Evolutionary conservation across 2,888 invertebrate genomes (phyloP), one percentile per base, ranked within the genome.

Genomic region (Drosophila ustulata): DNA sequence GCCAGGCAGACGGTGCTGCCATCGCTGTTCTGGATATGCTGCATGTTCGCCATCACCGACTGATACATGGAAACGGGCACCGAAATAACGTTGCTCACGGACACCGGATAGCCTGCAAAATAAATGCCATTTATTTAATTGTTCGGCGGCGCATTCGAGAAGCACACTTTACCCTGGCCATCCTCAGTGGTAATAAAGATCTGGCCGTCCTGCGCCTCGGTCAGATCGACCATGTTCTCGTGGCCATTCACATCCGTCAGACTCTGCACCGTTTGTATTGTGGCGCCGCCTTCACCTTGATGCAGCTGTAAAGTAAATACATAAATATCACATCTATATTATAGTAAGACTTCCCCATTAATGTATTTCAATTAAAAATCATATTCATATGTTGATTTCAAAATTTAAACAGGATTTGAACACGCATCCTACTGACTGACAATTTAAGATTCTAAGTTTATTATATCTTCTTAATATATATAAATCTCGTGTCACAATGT

Each of bases 41-140:
- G 96, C 92, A 97, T 97, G 92, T 96, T 96, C 62, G 98, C 97
- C 91, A 98, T 96, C 94, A 98, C 98, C 68, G 97, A 97, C 93
- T 98, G 98, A 94, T 98, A 98, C 96, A 98, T 97, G 72, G 97
- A 97, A 73, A 98, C 97, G 62, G 98, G 98, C 87, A 98, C 97
- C 61, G 98, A 98, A 92, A 98, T 98, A 93, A 98, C 98, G 70
- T 98, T 98, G 89, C 97, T 96, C 88, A 97, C 97, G 81, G 96
- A 96, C 85, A 97, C 96, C 55, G 96, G 96, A 93, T 92, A 92
- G 75, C 93, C 93, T 93, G 63, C 53, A 4, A n/a, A 39, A 11
- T 39, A 4, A 7, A 2, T 9, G 6, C 32, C 11, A 50, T 2
- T 49, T 23, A 1, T 18, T 1, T 18, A 18, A 18, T 2, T 18